Conservation (phyloP, 2,113 vertebrate genomes). For the Microcebus murinus region DNA sequence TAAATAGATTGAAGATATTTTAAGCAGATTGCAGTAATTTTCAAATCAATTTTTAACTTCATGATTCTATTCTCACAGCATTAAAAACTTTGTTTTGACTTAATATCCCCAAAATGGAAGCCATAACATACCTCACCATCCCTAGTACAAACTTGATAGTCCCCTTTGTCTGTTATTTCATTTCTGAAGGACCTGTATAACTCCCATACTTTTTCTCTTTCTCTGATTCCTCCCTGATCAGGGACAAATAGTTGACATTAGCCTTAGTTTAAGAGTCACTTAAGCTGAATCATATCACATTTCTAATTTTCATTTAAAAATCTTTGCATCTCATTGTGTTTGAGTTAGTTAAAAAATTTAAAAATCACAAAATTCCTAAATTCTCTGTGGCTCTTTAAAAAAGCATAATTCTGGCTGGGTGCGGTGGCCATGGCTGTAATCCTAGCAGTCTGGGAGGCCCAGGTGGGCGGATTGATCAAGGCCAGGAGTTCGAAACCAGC, state of each 20-base stretch:
- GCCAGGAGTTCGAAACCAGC: too few relatives aligned
- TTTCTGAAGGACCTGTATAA: background rate
- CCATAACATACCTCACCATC: accelerated
- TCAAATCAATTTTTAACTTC: background rate
- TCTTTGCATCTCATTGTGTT: background rate
- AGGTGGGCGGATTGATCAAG: too few relatives aligned
- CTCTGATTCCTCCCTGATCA: background rate
- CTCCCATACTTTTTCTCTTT: background rate
- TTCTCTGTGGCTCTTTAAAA: background rate
- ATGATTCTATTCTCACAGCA: background rate
- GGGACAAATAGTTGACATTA: background rate
- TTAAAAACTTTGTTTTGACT: background rate
- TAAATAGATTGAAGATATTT: background rate
- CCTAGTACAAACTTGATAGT: background rate
- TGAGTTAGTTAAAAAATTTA: background rate
- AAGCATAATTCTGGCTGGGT: background rate
- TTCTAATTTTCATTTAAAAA: background rate
- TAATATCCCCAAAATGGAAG: background rate
- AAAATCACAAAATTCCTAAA: background rate
- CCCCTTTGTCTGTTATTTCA: background rate
- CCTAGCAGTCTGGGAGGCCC: too few relatives aligned
- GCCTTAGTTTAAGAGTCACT: background rate
- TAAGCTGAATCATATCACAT: background rate
- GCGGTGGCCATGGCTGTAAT: too few relatives aligned
- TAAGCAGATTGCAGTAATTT: background rate